These are phyloP conservation scores for Cercopithecus mona DNA, from an alignment of 2,113 vertebrate species.

Conservation along the genomic window DNA sequence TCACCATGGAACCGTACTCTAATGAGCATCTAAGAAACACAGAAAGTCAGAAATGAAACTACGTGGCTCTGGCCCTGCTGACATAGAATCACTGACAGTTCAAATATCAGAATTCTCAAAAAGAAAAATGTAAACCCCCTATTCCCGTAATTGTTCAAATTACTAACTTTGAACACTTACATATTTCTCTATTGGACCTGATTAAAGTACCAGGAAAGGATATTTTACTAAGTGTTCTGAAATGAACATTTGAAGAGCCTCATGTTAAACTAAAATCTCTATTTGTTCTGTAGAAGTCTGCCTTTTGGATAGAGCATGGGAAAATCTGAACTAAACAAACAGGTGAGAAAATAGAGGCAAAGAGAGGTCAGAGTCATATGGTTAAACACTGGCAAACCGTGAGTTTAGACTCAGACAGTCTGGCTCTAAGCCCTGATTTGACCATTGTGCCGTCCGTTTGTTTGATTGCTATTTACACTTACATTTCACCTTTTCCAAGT, in stretches of 20 bases:
- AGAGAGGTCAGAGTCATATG: not conserved
- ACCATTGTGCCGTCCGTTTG: rapidly evolving
- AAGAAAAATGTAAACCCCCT: not conserved
- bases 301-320: not conserved
- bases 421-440: not conserved
- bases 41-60: not conserved
- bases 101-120: not conserved
- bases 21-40: not conserved
- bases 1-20: not conserved
- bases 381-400: not conserved
- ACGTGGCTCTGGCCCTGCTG: not conserved
- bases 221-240: not conserved
- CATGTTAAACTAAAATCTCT: not conserved
- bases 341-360: not conserved
- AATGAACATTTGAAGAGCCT: not conserved
- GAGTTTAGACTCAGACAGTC: no score
- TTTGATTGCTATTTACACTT: not conserved
- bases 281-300: not conserved
- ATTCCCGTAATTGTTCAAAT: not conserved
- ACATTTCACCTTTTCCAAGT: not conserved
- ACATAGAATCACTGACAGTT: not conserved
- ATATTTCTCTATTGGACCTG: not conserved
- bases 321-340: not conserved
- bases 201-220: not conserved
- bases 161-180: not conserved